A percentile compares a stretch with the other conserved stretches of the same genome.
Evolutionary conservation across 2,888 invertebrate species (phyloP).

Genomic region (Ornithoptera alexandrae): DNA sequence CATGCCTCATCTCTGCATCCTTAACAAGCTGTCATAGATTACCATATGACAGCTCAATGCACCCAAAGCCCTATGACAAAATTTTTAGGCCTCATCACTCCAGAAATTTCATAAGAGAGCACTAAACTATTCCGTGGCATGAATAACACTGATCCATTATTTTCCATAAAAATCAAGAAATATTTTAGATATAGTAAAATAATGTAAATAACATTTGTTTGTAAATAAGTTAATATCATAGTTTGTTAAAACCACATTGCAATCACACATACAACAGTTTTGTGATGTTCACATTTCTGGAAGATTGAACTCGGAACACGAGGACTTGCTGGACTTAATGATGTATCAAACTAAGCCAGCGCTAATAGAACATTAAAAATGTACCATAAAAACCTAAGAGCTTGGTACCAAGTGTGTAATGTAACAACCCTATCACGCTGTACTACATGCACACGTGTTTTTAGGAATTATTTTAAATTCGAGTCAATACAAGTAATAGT

Average conservation of each 20-base stretch:
- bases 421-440: background rate
- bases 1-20: no score
- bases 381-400: background rate
- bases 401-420: background rate
- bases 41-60: no score
- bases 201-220: background rate
- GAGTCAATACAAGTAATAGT: background rate
- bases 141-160: no score
- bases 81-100: no score
- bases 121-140: no score
- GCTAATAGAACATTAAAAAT: no score
- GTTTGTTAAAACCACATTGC: background rate
- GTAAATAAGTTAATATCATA: background rate
- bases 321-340: background rate
- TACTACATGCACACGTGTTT: background rate
- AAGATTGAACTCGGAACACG: background rate
- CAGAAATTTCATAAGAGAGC: no score
- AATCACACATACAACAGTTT: no score
- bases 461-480: slow-evolving; percentile 2
- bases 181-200: background rate
- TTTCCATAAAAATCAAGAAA: no score
- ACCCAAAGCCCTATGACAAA: no score
- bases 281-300: background rate
- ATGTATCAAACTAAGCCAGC: no score
- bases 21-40: no score